These are phyloP conservation scores for Dolichoris vasculosae DNA, from an alignment of 1,140 invertebrate genomes.

Conservation along the genomic window DNA sequence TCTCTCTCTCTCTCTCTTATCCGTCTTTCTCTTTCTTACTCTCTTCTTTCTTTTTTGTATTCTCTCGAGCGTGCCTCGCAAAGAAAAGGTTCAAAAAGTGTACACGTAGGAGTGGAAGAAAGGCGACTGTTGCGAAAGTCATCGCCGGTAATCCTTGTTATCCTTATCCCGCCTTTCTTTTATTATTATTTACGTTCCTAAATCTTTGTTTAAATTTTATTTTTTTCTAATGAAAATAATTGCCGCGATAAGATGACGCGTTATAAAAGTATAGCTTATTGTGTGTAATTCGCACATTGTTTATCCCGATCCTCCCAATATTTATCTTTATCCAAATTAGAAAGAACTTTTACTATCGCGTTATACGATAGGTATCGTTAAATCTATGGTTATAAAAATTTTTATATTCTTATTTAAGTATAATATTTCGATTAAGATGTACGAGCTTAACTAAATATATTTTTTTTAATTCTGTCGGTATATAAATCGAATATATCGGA, in stretches of 20 bases:
- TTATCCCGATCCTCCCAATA: too few relatives aligned
- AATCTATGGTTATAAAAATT: too few relatives aligned
- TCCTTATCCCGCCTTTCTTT: neutral
- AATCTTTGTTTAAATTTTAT: neutral
- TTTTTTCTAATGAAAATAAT: neutral
- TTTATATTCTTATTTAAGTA: too few relatives aligned
- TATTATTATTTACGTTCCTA: neutral
- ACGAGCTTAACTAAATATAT: too few relatives aligned
- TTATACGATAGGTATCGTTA: too few relatives aligned
- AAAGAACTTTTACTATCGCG: too few relatives aligned
- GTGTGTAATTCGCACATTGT: too few relatives aligned
- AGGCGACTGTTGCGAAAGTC: neutral
- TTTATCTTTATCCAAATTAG: too few relatives aligned
- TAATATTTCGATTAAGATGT: too few relatives aligned
- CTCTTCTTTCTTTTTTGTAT: neutral
- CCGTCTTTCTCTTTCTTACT: conserved; percentile 8
- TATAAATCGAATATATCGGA: too few relatives aligned
- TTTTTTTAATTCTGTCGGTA: too few relatives aligned
- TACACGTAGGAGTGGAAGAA: neutral
- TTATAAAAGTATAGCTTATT: too few relatives aligned
- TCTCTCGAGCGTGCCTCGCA: conserved; percentile 1
- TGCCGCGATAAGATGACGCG: neutral
- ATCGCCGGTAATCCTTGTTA: conserved; percentile 14
- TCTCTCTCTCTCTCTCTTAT: neutral
- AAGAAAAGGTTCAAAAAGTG: neutral